A percentile compares a stretch with the other conserved stretches of the same genome.
Conservation (phyloP, 2,888 invertebrate species). For the Pristionchus fissidentatus region DNA sequence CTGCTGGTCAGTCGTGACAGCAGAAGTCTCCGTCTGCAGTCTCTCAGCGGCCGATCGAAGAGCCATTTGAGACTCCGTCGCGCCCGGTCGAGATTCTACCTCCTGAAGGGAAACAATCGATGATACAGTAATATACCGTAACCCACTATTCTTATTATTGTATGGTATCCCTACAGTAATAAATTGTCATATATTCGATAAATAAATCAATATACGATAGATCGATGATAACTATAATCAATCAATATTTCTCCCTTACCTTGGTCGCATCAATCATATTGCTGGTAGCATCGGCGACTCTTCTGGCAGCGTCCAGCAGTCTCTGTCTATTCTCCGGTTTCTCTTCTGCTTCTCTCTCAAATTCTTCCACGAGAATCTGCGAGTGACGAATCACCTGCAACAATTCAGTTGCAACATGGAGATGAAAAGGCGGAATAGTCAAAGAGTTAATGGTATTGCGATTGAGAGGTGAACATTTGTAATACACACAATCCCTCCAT, state of each 20-base stretch:
- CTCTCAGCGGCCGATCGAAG: conserved; percentile 92
- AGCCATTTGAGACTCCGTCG: conserved; percentile 77
- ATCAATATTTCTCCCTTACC: conserved; percentile 83
- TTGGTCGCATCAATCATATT: conserved; percentile 87
- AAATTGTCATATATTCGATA: too few species aligned
- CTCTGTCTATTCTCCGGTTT: conserved; percentile 91
- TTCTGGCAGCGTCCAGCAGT: conserved; percentile 92
- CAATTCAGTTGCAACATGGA: too few species aligned
- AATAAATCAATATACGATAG: too few species aligned
- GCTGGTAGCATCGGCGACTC: conserved; percentile 93
- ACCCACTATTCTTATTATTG: not conserved
- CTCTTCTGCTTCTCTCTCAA: conserved; percentile 87
- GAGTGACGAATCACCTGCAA: conserved; percentile 79
- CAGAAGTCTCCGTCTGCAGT: conserved; percentile 88
- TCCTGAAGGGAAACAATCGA: conserved; percentile 50
- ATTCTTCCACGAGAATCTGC: conserved; percentile 77
- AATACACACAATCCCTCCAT: not conserved
- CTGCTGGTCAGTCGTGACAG: conserved; percentile 87
- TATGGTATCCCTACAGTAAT: not conserved
- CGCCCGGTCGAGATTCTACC: conserved; percentile 63
- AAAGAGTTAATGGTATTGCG: conserved; percentile 51
- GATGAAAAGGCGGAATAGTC: conserved; percentile 51
- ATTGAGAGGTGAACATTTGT: too few species aligned
- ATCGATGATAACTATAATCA: not conserved
- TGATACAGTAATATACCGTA: not conserved